Percentiles rank a stretch among this genome's conserved stretches.
These are phyloP conservation scores for Hipposideros larvatus DNA, from an alignment of 2,797 vertebrate genomes.

Conservation along the genomic window DNA sequence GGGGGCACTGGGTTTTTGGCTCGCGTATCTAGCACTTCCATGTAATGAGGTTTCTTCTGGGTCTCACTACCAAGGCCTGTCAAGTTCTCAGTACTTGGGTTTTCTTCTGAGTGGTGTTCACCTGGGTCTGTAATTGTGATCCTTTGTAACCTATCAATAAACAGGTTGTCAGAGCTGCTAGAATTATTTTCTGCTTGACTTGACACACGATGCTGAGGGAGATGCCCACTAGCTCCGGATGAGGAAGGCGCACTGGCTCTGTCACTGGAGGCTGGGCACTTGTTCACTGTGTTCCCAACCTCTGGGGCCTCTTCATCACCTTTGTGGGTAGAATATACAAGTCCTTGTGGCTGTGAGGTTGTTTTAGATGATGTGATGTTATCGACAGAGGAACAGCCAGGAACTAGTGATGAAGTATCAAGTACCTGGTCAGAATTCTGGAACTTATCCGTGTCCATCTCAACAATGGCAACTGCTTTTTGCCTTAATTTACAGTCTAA, in stretches of 20 bases:
- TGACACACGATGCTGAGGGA: background rate
- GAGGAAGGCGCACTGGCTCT: background rate
- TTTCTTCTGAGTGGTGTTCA: background rate
- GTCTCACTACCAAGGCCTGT: slow-evolving; percentile 67
- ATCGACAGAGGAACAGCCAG: slow-evolving; percentile 52
- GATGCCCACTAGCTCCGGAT: background rate
- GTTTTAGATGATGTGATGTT: background rate
- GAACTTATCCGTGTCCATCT: background rate
- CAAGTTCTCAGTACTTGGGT: slow-evolving; percentile 75
- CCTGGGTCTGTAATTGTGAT: slow-evolving; percentile 86
- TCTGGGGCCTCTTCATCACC: background rate
- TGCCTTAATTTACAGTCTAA: slow-evolving; percentile 88
- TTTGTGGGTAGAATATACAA: background rate
- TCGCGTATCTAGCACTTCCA: slow-evolving; percentile 91
- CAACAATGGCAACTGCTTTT: slow-evolving; percentile 30
- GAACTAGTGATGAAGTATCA: slow-evolving; percentile 57
- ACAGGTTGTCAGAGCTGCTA: slow-evolving; percentile 81
- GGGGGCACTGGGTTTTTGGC: slow-evolving; percentile 84
- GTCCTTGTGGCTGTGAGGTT: slow-evolving; percentile 30
- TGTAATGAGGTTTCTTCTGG: slow-evolving; percentile 90
- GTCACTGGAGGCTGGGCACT: background rate
- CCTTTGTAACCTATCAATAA: slow-evolving; percentile 90
- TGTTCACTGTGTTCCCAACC: background rate
- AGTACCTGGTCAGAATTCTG: slow-evolving; percentile 64
- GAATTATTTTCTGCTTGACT: slow-evolving; percentile 72